Evolutionary conservation across 2,797 vertebrate genomes (phyloP).

Genomic region (Pangasius sanitwongsei): DNA sequence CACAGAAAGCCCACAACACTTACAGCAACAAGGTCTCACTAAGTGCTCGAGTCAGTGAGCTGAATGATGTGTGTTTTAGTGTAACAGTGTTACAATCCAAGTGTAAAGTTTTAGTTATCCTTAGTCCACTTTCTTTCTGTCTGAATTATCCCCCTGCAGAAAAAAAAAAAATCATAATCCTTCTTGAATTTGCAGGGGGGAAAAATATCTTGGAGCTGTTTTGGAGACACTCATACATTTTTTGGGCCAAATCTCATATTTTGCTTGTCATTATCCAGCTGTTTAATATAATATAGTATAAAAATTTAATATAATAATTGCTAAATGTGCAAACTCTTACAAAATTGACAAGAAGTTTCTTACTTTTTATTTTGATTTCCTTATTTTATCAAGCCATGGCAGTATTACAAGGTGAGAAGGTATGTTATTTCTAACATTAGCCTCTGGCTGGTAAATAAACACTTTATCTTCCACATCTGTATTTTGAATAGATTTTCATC

Average conservation of each 20-base stretch:
- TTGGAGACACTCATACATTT: background rate
- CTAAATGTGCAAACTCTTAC: background rate
- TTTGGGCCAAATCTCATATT: background rate
- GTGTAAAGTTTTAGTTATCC: background rate
- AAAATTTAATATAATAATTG: background rate
- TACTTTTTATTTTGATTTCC: background rate
- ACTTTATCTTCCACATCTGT: conserved; percentile 3
- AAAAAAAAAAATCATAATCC: background rate
- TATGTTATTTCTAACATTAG: background rate
- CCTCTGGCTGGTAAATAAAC: conserved; percentile 29
- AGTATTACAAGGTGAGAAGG: background rate
- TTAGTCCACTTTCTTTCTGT: background rate
- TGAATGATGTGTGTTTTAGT: background rate
- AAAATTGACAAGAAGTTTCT: background rate
- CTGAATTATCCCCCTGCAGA: background rate
- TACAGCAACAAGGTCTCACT: background rate
- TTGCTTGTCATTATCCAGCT: background rate
- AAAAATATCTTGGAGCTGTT: background rate
- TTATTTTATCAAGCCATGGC: background rate
- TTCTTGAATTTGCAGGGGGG: background rate
- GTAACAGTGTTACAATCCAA: background rate
- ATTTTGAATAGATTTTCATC: conserved; percentile 17
- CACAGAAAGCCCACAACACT: background rate
- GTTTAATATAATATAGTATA: background rate
- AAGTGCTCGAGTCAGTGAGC: background rate